These are phyloP conservation scores for Tenodera sinensis DNA, from an alignment of 2,888 invertebrate species.

Conservation along the genomic window DNA sequence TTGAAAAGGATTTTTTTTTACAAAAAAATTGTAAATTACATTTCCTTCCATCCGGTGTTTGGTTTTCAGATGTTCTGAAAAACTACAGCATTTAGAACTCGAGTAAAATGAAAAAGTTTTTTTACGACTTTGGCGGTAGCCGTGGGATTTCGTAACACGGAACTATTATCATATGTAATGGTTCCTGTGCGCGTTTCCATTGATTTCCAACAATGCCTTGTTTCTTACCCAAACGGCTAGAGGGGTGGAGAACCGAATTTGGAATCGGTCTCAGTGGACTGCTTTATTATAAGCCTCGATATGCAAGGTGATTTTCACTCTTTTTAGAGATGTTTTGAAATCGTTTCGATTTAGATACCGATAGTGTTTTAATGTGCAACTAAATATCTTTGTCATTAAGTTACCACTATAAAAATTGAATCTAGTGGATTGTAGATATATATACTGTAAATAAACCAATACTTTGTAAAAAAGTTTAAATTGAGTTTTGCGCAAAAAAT, in stretches of 20 bases:
- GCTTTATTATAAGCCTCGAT: too few relatives aligned
- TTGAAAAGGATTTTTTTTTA: background rate
- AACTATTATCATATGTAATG: background rate
- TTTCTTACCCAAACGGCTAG: background rate
- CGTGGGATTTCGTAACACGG: background rate
- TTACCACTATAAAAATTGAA: too few relatives aligned
- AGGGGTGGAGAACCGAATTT: background rate
- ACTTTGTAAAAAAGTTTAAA: too few relatives aligned
- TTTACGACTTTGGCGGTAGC: background rate
- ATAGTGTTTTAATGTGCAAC: too few relatives aligned
- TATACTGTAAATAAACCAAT: too few relatives aligned
- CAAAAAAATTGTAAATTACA: background rate
- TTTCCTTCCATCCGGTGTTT: background rate
- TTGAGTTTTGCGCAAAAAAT: too few relatives aligned
- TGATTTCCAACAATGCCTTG: background rate
- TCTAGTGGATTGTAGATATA: too few relatives aligned
- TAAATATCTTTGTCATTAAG: too few relatives aligned
- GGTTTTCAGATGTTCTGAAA: background rate
- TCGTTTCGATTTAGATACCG: too few relatives aligned
- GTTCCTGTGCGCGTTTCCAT: background rate
- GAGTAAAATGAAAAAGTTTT: background rate
- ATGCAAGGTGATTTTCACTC: too few relatives aligned
- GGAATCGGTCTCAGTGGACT: too few relatives aligned
- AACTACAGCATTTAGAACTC: background rate
- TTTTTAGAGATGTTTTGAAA: too few relatives aligned